A percentile compares a stretch with the other conserved stretches of the same genome.
phyloP scores from a whole-genome alignment of 2,888 invertebrate species.

The Ariolimax columbianus region DNA sequence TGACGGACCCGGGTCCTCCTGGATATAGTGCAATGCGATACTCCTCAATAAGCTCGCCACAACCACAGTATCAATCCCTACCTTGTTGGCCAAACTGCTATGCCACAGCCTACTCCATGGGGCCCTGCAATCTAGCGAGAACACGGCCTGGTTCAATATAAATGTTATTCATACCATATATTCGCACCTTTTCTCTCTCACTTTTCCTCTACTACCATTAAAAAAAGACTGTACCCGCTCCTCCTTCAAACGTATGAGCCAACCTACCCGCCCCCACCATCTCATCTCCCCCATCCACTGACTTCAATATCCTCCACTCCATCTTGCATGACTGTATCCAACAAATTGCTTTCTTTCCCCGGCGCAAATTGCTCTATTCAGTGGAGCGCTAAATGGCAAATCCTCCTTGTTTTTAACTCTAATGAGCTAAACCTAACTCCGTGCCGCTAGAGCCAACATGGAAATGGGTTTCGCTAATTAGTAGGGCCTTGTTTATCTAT shows the following conservation, averaged over 20 bases:
- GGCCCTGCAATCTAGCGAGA: too few relatives aligned
- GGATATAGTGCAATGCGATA: too few relatives aligned
- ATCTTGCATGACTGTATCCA: conserved; percentile 39
- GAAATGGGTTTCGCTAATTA: conserved; percentile 37
- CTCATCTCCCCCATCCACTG: neutral
- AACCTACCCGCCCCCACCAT: neutral
- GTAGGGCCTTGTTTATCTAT: conserved; percentile 36
- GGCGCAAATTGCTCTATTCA: conserved; percentile 41
- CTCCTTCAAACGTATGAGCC: neutral
- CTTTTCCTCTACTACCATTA: neutral
- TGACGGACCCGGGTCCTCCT: too few relatives aligned
- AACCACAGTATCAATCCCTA: too few relatives aligned
- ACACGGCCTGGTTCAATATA: too few relatives aligned
- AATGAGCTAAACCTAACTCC: conserved; percentile 43
- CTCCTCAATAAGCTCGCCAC: too few relatives aligned
- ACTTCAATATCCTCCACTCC: conserved; percentile 34
- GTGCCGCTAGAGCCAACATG: neutral
- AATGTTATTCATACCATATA: neutral
- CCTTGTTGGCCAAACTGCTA: too few relatives aligned
- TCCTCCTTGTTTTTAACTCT: conserved; percentile 46
- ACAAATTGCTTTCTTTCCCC: conserved; percentile 35
- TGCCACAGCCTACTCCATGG: too few relatives aligned
- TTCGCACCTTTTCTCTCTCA: neutral
- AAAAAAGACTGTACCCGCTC: neutral
- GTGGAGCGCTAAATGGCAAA: conserved; percentile 44